Base-by-base conservation (phyloP, 2,888 invertebrate species). In the Drosophila kanekoi region DNA sequence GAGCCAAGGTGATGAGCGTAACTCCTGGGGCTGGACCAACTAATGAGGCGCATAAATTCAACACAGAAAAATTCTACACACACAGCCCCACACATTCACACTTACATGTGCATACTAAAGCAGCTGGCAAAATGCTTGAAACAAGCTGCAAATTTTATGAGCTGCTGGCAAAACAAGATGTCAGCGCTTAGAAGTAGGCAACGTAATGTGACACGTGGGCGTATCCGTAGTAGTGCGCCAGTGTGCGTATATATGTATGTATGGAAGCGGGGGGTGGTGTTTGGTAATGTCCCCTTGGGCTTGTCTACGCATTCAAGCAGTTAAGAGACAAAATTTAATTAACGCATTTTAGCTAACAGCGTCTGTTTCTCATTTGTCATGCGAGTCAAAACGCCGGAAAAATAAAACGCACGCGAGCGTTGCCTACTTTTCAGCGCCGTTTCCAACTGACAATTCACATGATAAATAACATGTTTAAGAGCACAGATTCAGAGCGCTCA, bases 11-110 rank as follows among this genome's bases (percentile, higher is more conserved):
- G 77, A 69, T 63, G 74, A 62, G 47, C 48, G 61, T 59, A 53
- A 72, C 77, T 59, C 52, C 68, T 52, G 48, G 47, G 60, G 61
- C 68, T 63, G 72, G 71, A 80, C 81, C 85, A 86, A 90, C 85
- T 89, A 89, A 89, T 89, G 89, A 89, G 89, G 90, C 87, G 88
- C 88, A 89, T 89, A 90, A 90, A 90, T 90, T 89, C 77, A 72
- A 79, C 69, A 82, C 71, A 75, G 49, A 16, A 62, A 61, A 67
- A 71, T 54, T 57, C 56, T 62, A 60, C 61, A 40, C 63, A 66
- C 38, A 49, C 48, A 41, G 48, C 56, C 65, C 56, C 65, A 48
- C 59, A 62, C 32, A 58, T 41, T 44, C 48, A 48, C 47, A 37
- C 51, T 45, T 40, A 45, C 47, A 44, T 54, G 57, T 63, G 77